phyloP scores from a whole-genome alignment of 2,113 vertebrate genomes.

The Danionella cerebrum region DNA sequence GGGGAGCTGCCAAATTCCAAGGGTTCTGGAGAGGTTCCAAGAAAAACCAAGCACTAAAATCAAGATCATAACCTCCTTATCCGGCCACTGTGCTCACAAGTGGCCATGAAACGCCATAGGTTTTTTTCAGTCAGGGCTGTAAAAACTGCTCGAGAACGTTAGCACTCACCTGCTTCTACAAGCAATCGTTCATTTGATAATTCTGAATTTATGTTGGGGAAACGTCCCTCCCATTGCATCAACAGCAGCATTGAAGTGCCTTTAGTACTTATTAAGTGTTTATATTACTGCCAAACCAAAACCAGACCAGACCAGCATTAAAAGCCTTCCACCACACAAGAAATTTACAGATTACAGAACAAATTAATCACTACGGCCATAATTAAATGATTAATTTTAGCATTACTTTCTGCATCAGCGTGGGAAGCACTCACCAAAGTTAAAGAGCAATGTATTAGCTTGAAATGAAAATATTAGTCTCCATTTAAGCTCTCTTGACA shows the following conservation, averaged over 20 bases:
- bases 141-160: too few species aligned
- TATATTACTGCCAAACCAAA: background rate
- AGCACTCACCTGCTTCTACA: too few species aligned
- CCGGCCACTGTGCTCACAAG: background rate
- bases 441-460: slow-evolving; percentile 4
- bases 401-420: background rate
- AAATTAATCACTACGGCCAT: background rate
- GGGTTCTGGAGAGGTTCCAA: background rate
- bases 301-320: background rate
- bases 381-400: slow-evolving; percentile 10
- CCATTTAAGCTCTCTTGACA: slow-evolving; percentile 24
- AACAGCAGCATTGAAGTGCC: slow-evolving; percentile 37
- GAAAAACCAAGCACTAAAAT: background rate
- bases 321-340: background rate
- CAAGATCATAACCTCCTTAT: background rate
- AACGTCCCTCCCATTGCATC: slow-evolving; percentile 14
- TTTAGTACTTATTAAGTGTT: slow-evolving; percentile 26
- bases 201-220: background rate
- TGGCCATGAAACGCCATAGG: too few species aligned
- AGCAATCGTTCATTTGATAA: too few species aligned
- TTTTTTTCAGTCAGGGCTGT: too few species aligned
- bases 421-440: slow-evolving; percentile 6
- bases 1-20: background rate
- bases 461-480: background rate
- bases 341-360: background rate